These are phyloP conservation scores for Lumbricus terrestris DNA, from an alignment of 2,888 invertebrate species.

Conservation along the genomic window DNA sequence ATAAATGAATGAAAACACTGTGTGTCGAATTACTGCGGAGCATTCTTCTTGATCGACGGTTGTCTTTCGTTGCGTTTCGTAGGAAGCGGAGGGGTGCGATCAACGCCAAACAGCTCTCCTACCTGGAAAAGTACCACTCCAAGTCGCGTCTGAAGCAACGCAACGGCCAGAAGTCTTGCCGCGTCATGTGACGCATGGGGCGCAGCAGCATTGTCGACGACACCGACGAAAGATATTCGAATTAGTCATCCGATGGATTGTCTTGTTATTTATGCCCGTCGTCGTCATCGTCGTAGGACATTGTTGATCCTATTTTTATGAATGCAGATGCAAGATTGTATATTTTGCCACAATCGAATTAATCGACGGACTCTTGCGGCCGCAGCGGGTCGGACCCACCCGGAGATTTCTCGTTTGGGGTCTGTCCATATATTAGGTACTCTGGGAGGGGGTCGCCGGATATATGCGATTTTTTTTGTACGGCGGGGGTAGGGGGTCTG, in stretches of 20 bases:
- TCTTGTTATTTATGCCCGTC: neutral
- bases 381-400: neutral
- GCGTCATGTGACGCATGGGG: slow-evolving; percentile 32
- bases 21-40: too few species aligned
- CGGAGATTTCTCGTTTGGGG: neutral
- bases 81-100: slow-evolving; percentile 97
- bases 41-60: too few species aligned
- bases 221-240: neutral
- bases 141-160: slow-evolving; percentile 86
- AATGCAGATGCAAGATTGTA: neutral
- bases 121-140: slow-evolving; percentile 95
- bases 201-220: neutral
- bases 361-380: neutral
- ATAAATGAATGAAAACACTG: too few species aligned
- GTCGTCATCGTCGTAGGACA: neutral
- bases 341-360: slow-evolving; percentile 3
- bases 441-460: too few species aligned
- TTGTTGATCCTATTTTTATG: neutral
- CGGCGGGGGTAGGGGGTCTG: too few species aligned
- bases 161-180: slow-evolving; percentile 45
- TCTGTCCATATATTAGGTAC: too few species aligned
- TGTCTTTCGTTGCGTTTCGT: slow-evolving; percentile 36
- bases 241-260: neutral
- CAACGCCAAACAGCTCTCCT: slow-evolving; percentile 95
- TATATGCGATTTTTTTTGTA: too few species aligned